Evolutionary conservation across 2,888 invertebrate species (phyloP).

Genomic region (Scelioninae gen. 1): DNA sequence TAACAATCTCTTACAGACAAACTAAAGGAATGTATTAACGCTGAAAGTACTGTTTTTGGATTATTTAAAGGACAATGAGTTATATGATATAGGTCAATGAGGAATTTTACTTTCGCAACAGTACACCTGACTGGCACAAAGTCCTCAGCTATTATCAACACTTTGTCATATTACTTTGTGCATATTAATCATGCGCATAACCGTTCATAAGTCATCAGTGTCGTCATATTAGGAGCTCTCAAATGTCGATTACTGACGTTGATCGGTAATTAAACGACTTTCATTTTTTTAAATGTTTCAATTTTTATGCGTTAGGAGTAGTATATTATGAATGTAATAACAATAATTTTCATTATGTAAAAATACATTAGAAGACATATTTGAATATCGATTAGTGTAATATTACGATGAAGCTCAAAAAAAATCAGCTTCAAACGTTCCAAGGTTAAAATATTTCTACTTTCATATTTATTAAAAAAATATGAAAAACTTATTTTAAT

Average conservation of each 20-base stretch:
- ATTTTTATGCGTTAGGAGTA: conserved; percentile 11
- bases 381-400: neutral
- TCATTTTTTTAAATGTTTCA: conserved; percentile 33
- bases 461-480: too few species aligned
- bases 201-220: too few species aligned
- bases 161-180: conserved; percentile 32
- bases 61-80: conserved; percentile 9
- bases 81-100: conserved; percentile 22
- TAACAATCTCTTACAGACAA: conserved; percentile 8
- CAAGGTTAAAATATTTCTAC: too few species aligned
- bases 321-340: conserved; percentile 19
- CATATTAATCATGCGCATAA: conserved; percentile 24
- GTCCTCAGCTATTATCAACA: conserved; percentile 15
- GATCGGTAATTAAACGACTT: conserved; percentile 4
- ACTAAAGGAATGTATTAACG: conserved; percentile 26
- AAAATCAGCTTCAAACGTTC: too few species aligned
- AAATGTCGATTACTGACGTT: neutral
- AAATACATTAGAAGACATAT: conserved; percentile 7
- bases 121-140: conserved; percentile 9
- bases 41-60: conserved; percentile 1
- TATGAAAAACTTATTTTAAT: too few species aligned
- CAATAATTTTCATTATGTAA: neutral
- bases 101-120: conserved; percentile 33
- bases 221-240: neutral
- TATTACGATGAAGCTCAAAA: too few species aligned